phyloP scores from a whole-genome alignment of 2,888 invertebrate species.

The Dicycla oo region DNA sequence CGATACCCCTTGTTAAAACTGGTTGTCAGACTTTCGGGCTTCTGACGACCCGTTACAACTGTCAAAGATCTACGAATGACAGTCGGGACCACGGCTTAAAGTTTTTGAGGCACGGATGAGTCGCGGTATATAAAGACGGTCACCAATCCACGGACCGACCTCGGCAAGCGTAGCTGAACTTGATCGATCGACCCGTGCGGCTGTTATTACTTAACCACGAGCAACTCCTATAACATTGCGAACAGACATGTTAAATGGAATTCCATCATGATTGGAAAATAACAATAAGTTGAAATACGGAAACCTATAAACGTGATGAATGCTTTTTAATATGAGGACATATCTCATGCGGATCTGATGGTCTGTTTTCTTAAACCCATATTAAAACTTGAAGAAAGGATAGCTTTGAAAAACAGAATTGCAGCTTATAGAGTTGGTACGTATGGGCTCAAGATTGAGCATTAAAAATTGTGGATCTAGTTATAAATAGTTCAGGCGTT shows the following conservation, averaged over 20 bases:
- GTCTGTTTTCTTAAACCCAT: constrained; percentile 37
- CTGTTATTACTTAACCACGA: not conserved
- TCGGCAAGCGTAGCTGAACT: not conserved
- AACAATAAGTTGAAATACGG: constrained; percentile 45
- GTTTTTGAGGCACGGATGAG: not conserved
- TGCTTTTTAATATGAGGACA: constrained; percentile 66
- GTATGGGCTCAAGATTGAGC: not conserved
- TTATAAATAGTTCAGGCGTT: too few relatives aligned
- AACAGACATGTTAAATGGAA: constrained; percentile 32
- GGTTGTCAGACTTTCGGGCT: too few relatives aligned
- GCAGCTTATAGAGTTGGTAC: not conserved
- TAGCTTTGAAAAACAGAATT: not conserved
- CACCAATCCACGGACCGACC: too few relatives aligned
- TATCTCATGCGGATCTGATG: constrained; percentile 32
- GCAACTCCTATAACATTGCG: not conserved
- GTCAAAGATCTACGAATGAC: too few relatives aligned
- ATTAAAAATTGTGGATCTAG: too few relatives aligned
- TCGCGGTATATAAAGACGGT: not conserved
- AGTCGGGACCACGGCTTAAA: too few relatives aligned
- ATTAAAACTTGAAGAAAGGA: not conserved
- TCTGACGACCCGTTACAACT: too few relatives aligned
- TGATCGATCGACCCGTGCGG: not conserved
- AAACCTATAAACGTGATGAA: constrained; percentile 68
- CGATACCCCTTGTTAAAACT: too few relatives aligned
- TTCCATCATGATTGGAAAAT: constrained; percentile 30